A percentile compares a stretch with the other conserved stretches of the same genome.
Evolutionary conservation across 2,888 invertebrate genomes (phyloP).

Genomic region (Oligia latruncula): DNA sequence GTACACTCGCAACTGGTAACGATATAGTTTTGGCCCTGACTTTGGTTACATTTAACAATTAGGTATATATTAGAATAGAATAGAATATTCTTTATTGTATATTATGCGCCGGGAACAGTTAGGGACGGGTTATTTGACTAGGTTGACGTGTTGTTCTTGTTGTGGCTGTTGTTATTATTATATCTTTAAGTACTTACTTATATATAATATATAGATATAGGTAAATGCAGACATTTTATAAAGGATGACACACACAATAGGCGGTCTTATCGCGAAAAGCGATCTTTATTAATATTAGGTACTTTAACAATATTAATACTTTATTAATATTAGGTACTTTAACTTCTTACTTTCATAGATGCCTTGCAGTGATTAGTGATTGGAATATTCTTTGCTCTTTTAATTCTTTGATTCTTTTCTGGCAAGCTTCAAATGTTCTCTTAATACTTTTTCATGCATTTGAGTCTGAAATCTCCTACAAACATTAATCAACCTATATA

Average conservation of each 20-base stretch:
- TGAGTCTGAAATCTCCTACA: neutral
- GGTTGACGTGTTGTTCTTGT: no score
- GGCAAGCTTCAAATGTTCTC: neutral
- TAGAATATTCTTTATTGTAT: neutral
- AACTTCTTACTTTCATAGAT: neutral
- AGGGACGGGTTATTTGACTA: no score
- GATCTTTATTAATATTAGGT: neutral
- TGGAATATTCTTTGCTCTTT: neutral
- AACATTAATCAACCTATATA: neutral
- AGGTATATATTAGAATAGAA: neutral
- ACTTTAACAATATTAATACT: no score
- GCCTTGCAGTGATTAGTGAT: no score
- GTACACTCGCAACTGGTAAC: slow-evolving; percentile 16
- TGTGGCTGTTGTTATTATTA: no score
- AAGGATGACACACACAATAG: no score
- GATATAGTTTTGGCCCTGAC: slow-evolving; percentile 4
- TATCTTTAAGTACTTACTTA: no score
- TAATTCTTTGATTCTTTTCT: neutral
- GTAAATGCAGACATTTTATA: neutral
- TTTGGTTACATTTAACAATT: slow-evolving; percentile 1
- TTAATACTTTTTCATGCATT: neutral
- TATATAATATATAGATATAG: neutral
- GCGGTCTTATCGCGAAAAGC: neutral
- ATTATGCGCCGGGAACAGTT: no score
- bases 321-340: no score